These are phyloP conservation scores for Stegodyphus mimosarum DNA, from an alignment of 1,140 invertebrate species.

Conservation along the genomic window DNA sequence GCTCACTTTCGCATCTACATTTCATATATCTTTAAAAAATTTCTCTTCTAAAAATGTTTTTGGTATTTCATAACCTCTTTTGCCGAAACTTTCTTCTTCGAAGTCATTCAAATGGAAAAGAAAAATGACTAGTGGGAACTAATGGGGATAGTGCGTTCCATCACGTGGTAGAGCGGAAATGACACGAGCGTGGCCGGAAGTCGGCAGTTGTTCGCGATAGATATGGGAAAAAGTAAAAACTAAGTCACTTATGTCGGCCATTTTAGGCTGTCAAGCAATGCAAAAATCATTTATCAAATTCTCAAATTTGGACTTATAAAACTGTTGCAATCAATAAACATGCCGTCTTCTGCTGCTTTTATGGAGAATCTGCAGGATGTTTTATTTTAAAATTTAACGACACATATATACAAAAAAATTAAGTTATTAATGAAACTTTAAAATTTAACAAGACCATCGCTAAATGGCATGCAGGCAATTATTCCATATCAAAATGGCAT, in stretches of 20 bases:
- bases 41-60: slow-evolving; percentile 28
- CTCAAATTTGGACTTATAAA: no score
- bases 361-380: no score
- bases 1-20: slow-evolving; percentile 42
- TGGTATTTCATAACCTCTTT: slow-evolving; percentile 59
- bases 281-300: no score
- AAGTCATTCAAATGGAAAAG: slow-evolving; percentile 41
- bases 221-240: slow-evolving; percentile 21
- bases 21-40: slow-evolving; percentile 23
- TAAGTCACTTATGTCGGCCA: slow-evolving; percentile 1
- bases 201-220: slow-evolving; percentile 51
- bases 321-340: no score
- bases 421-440: no score
- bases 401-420: no score
- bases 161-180: slow-evolving; percentile 47
- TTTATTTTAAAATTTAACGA: no score
- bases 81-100: slow-evolving; percentile 40
- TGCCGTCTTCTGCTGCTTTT: no score
- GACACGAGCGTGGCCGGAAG: slow-evolving; percentile 37
- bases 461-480: no score
- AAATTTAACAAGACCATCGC: no score
- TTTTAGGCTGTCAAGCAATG: slow-evolving; percentile 3
- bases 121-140: slow-evolving; percentile 36
- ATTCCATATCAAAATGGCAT: no score
- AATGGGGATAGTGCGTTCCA: slow-evolving; percentile 31